Base-by-base conservation (phyloP, 2,888 invertebrate species). In the Tetanocera ferruginea region DNA sequence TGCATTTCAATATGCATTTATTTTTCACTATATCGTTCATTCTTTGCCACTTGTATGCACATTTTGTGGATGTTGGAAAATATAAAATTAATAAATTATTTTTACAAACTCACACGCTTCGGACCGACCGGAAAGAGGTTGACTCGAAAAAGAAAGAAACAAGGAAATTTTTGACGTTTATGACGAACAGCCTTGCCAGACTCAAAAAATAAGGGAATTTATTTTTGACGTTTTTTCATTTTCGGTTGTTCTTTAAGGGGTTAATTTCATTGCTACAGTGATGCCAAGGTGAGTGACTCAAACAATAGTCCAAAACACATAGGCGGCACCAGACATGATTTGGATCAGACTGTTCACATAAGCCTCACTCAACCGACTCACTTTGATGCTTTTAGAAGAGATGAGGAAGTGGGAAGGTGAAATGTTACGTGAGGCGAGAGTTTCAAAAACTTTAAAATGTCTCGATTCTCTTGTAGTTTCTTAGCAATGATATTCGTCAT, bases 101-200 rank as follows among this genome's bases (percentile, higher is more conserved):
- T 72, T 51, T 80, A 81, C 80, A 83, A 85, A 89, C 89, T 88
- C 87, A 88, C 88, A 88, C 86, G 86, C 85, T 86, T 83, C 84
- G 85, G 85, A 86, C 87, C 85, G 85, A 88, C 89, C 89, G 89
- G 89, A 89, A 88, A 87, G 86, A 88, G 88, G 87, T 80, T 83
- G 86, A 84, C 81, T 81, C 81, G 80, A 81, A 85, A 85, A 87
- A 86, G 43, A 43, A 43, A 43, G 43, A 43, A 43, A 43, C 43
- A 11, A 43, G 85, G 84, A 84, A 85, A 81, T 84, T 85, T 86
- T 83, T 86, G 86, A 87, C 85, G 84, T 87, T 85, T 84, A 2
- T 11, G 5, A 5, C 31, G 8, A n/a, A 23, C 17, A 71, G 79
- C 70, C 80, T 78, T 85, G 83, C 85, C 85, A 84, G 49, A 37